Evolutionary conservation across 2,888 invertebrate genomes (phyloP), one percentile per base, ranked within the genome.

Genomic region (Dilophus febrilis): DNA sequence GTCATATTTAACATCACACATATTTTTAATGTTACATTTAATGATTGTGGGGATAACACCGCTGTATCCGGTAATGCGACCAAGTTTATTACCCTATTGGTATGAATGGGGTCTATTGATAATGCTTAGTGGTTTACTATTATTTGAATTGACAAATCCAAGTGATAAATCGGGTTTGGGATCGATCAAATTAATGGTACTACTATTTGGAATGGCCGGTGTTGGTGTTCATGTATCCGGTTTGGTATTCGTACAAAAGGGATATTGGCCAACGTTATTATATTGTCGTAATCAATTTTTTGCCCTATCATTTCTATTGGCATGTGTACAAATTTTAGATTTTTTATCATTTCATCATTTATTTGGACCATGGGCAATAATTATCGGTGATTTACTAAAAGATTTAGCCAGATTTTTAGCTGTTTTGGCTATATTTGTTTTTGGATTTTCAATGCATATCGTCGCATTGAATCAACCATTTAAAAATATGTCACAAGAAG

Each of bases 291-390:
- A 99, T 66, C 95, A 98, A 63, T 75, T 97, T 56, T 90, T 98
- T 56, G 97, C 95, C 0, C 68, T 95, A 55, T 87, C 92, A 41
- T 83, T 98, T 59, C 71, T 99, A 44, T 68, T 95, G 52, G 92
- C 94, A 40, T 98, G 97, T 65, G 92, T 98, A 37, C 94, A 97
- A 66, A 88, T 97, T 53, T 68, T 97, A 55, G 91, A 92, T 67
- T 99, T 98, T 61, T 68, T 99, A 37, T 95, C 95, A 18, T 98
- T 99, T 60, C 98, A 99, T 64, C 92, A 98, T 64, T 71, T 99
- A 16, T 99, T 99, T 59, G 98, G 98, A 35, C 98, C 98, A 0
- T 99, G 98, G 98, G 97, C 97, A 27, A 98, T 99, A 57, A 99
- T 99, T 59, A 99, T 99, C 54, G 87, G 95, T 17, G 86, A 88